Conservation (phyloP, 2,888 invertebrate species). For the Andricus curvator region DNA sequence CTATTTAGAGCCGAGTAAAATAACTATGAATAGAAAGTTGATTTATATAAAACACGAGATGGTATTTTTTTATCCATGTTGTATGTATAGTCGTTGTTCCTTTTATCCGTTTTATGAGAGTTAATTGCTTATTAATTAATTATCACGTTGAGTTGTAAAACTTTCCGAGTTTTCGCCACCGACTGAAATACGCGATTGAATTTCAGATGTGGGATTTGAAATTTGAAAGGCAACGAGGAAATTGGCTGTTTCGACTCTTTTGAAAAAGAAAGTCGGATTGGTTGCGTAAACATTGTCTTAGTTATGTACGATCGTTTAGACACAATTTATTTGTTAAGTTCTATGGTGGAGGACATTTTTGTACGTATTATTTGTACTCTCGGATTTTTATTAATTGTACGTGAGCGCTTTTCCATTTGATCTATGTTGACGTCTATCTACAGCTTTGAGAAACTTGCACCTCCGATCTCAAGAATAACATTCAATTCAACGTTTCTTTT, state of each 20-base stretch:
- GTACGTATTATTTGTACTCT: slow-evolving; percentile 57
- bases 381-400: slow-evolving; percentile 27
- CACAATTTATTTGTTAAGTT: slow-evolving; percentile 53
- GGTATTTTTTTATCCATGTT: slow-evolving; percentile 26
- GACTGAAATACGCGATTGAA: slow-evolving; percentile 17
- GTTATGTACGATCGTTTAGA: slow-evolving; percentile 10
- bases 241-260: slow-evolving; percentile 19
- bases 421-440: slow-evolving; percentile 1
- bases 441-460: slow-evolving; percentile 4
- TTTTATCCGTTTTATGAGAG: slow-evolving; percentile 19
- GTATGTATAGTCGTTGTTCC: slow-evolving; percentile 18
- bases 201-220: slow-evolving; percentile 24
- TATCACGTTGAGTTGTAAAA: slow-evolving; percentile 13
- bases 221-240: slow-evolving; percentile 19
- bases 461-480: slow-evolving; percentile 6
- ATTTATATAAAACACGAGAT: slow-evolving; percentile 21
- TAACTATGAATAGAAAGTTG: slow-evolving; percentile 7
- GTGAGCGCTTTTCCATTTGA: slow-evolving; percentile 7
- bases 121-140: slow-evolving; percentile 30
- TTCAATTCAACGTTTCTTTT: slow-evolving; percentile 14
- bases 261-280: neutral
- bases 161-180: neutral
- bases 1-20: slow-evolving; percentile 1
- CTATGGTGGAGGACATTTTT: slow-evolving; percentile 64
- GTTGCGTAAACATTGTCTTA: slow-evolving; percentile 21